Conservation (phyloP, 2,797 vertebrate genomes). For the Pantherophis vulpinus region DNA sequence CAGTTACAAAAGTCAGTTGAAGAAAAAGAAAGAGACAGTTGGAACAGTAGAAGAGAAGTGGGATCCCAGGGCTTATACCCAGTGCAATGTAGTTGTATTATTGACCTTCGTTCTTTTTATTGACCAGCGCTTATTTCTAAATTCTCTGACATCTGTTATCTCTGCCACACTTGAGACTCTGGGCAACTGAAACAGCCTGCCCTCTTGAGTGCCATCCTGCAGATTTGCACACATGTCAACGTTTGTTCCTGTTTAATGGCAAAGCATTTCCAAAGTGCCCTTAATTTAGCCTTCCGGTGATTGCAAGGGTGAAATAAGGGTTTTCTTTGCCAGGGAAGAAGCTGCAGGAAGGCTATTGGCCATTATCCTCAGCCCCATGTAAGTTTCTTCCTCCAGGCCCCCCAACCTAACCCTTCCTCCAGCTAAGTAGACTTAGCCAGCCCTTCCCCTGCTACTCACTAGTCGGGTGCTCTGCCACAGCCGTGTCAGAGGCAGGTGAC, state of each 20-base stretch:
- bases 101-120: background rate
- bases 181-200: background rate
- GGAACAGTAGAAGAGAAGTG: background rate
- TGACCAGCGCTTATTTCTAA: background rate
- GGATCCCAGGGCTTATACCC: background rate
- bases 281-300: background rate
- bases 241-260: background rate
- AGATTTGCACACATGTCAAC: background rate
- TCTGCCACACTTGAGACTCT: background rate
- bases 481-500: background rate
- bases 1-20: slow-evolving; percentile 10
- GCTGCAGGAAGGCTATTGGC: background rate
- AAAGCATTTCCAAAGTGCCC: background rate
- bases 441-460: background rate
- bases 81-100: background rate
- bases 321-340: background rate
- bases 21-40: background rate
- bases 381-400: fast-evolving
- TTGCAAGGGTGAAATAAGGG: background rate
- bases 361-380: too few species aligned
- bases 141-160: background rate
- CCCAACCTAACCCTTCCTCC: fast-evolving
- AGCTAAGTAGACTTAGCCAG: background rate
- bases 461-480: background rate
- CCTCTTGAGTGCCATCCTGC: background rate